Percentiles rank a stretch among this genome's conserved stretches.
Conservation (phyloP, 2,888 invertebrate genomes). For the Idaea dimidiata region DNA sequence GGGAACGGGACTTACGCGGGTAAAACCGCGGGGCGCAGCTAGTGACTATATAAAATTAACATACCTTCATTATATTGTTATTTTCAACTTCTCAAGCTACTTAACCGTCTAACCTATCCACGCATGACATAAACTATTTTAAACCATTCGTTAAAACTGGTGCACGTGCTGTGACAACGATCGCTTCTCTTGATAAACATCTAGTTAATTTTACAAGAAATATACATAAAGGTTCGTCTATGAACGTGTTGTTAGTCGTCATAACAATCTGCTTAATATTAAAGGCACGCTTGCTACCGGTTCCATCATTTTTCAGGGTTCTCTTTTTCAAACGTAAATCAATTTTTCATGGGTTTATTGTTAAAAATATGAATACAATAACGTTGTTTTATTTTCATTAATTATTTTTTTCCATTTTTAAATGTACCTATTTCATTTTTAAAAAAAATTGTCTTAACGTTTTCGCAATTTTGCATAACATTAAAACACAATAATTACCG, state of each 20-base stretch:
- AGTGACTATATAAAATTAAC: too few species aligned
- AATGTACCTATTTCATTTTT: too few species aligned
- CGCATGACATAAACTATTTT: constrained; percentile 18
- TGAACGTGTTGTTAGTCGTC: constrained; percentile 46
- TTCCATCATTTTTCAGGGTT: constrained; percentile 51
- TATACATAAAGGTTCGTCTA: constrained; percentile 27
- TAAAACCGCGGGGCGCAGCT: too few species aligned
- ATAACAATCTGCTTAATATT: constrained; percentile 67
- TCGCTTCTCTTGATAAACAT: constrained; percentile 72
- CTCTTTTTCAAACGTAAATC: neutral
- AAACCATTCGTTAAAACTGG: constrained; percentile 62
- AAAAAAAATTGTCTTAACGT: too few species aligned
- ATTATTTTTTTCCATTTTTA: too few species aligned
- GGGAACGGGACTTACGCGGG: too few species aligned
- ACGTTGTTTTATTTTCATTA: too few species aligned
- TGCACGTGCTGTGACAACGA: constrained; percentile 70
- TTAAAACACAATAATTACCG: too few species aligned
- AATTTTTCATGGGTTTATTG: too few species aligned
- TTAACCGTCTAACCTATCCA: neutral
- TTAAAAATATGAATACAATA: too few species aligned
- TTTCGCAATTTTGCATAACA: too few species aligned
- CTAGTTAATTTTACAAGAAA: constrained; percentile 73
- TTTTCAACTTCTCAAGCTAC: neutral
- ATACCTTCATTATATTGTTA: neutral
- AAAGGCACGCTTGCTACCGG: constrained; percentile 75